These are phyloP conservation scores for Agonopterix heracliana DNA, from an alignment of 2,888 invertebrate species.

Conservation along the genomic window DNA sequence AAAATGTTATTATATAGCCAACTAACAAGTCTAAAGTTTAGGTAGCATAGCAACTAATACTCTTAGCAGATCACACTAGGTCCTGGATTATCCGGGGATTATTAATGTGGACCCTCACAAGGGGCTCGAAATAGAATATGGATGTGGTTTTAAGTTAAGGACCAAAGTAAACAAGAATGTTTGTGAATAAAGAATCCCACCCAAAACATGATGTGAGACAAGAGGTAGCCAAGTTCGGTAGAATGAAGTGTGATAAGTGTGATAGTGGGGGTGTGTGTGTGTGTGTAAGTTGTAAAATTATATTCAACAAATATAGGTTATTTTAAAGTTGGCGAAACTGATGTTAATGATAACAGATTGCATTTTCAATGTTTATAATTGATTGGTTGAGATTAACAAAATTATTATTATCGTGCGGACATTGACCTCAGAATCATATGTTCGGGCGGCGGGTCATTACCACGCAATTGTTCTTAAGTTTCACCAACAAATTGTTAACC, in stretches of 20 bases:
- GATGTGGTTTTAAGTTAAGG: background rate
- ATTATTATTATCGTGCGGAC: too few relatives aligned
- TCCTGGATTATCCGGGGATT: background rate
- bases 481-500: too few relatives aligned
- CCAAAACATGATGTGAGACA: too few relatives aligned
- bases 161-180: background rate
- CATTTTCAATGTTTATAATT: too few relatives aligned
- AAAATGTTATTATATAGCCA: background rate
- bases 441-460: too few relatives aligned
- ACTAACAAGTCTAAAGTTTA: background rate
- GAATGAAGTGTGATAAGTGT: background rate
- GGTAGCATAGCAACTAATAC: background rate
- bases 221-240: too few relatives aligned
- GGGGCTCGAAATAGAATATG: slow-evolving; percentile 6
- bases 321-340: too few relatives aligned
- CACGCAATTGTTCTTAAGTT: too few relatives aligned
- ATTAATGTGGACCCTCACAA: slow-evolving; percentile 9
- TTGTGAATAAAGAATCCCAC: background rate
- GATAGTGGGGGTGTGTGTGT: background rate
- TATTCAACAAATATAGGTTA: background rate
- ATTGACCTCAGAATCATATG: too few relatives aligned
- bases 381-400: too few relatives aligned
- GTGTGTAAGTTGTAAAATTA: too few relatives aligned
- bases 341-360: too few relatives aligned
- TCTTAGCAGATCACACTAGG: slow-evolving; percentile 1